phyloP scores from a whole-genome alignment of 2,888 invertebrate species.

The Apodemia zela region DNA sequence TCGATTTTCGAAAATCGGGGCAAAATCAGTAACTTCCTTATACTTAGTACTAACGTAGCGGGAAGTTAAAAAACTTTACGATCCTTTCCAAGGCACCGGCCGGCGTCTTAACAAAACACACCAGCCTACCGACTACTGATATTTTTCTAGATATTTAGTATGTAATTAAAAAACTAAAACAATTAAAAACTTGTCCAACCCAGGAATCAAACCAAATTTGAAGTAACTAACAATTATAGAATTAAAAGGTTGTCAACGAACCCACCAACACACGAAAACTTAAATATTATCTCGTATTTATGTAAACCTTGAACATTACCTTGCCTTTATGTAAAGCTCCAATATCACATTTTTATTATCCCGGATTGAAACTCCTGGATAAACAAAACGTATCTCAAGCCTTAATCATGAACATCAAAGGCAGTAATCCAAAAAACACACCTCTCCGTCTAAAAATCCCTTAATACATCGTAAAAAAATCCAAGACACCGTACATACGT shows the following conservation, averaged over 20 bases:
- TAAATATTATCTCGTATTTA: no score
- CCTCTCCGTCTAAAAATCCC: constrained; percentile 56
- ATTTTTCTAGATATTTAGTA: no score
- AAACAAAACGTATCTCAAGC: constrained; percentile 66
- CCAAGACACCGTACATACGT: constrained; percentile 33
- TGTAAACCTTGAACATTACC: not conserved
- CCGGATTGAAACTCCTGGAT: constrained; percentile 40
- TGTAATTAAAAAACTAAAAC: not conserved
- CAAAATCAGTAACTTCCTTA: no score
- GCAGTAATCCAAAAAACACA: constrained; percentile 72
- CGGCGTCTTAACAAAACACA: no score
- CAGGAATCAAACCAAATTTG: not conserved
- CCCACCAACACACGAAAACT: no score
- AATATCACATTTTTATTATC: constrained; percentile 8
- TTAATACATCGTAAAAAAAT: constrained; percentile 58
- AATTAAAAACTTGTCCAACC: not conserved
- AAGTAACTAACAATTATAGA: not conserved
- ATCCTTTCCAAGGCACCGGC: no score
- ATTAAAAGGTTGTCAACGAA: no score
- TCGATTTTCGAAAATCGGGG: no score
- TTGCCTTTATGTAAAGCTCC: not conserved
- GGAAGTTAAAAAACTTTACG: no score
- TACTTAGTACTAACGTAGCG: no score
- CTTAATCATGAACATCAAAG: constrained; percentile 68
- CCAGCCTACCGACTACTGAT: no score